These are phyloP conservation scores for Astyanax mexicanus DNA, from an alignment of 2,797 vertebrate genomes.

Conservation along the genomic window DNA sequence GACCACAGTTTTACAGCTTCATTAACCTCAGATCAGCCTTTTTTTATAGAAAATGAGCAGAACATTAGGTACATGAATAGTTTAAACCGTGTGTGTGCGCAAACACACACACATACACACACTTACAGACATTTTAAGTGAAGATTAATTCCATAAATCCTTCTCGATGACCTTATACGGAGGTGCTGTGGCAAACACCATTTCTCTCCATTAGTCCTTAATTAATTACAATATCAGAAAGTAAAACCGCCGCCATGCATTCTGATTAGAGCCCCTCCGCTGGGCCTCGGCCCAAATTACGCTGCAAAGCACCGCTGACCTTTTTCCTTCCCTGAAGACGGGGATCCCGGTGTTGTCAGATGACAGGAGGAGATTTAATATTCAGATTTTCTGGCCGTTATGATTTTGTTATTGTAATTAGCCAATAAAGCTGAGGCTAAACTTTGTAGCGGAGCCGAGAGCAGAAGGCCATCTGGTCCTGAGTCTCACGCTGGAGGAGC, in stretches of 20 bases:
- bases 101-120: too few species aligned
- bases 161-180: conserved; percentile 16
- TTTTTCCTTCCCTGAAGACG: conserved; percentile 39
- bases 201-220: conserved; percentile 41
- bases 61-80: too few species aligned
- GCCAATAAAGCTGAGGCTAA: conserved; percentile 54
- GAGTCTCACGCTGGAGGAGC: conserved; percentile 54
- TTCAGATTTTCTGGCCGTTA: conserved; percentile 49
- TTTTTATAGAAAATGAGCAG: too few species aligned
- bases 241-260: conserved; percentile 2
- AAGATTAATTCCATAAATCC: conserved; percentile 39
- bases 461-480: conserved; percentile 51
- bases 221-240: conserved; percentile 45
- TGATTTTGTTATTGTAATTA: conserved; percentile 63
- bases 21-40: too few species aligned
- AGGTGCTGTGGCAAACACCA: conserved; percentile 20
- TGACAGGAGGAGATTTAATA: conserved; percentile 54
- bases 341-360: conserved; percentile 46
- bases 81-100: too few species aligned
- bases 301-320: conserved; percentile 39
- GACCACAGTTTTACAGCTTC: too few species aligned
- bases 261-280: conserved; percentile 30
- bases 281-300: conserved; percentile 40
- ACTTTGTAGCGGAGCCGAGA: conserved; percentile 50
- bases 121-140: conserved; percentile 3